These are phyloP conservation scores for Forbesichthys papilliferus DNA, from an alignment of 2,113 vertebrate genomes.

Conservation along the genomic window DNA sequence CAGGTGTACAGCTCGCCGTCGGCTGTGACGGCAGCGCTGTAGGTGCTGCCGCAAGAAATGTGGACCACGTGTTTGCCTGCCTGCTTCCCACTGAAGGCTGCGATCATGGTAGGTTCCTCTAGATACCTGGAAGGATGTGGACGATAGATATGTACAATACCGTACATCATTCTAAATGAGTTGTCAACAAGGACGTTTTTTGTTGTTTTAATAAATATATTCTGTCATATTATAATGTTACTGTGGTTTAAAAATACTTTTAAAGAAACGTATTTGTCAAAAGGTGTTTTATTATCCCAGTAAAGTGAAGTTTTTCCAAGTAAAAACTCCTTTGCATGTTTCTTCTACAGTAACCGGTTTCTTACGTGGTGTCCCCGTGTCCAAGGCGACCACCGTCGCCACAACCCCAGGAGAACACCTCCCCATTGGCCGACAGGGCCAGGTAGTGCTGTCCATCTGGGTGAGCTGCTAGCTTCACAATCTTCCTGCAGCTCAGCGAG, in stretches of 20 bases:
- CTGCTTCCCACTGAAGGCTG: constrained; percentile 90
- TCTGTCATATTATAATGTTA: too few relatives aligned
- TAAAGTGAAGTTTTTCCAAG: background rate
- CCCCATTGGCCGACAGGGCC: constrained; percentile 90
- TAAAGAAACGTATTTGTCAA: background rate
- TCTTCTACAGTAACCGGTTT: background rate
- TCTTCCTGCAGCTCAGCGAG: constrained; percentile 88
- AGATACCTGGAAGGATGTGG: constrained; percentile 79
- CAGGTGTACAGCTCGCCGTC: constrained; percentile 96
- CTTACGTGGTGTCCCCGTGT: constrained; percentile 96
- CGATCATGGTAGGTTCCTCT: constrained; percentile 90
- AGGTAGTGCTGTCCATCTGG: constrained; percentile 97
- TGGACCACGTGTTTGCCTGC: constrained; percentile 90
- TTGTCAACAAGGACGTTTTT: too few relatives aligned
- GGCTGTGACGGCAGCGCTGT: constrained; percentile 92
- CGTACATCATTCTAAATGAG: too few relatives aligned
- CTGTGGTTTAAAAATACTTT: too few relatives aligned
- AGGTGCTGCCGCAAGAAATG: constrained; percentile 93
- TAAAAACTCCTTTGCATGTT: background rate
- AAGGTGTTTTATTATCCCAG: too few relatives aligned
- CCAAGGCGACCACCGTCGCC: constrained; percentile 95
- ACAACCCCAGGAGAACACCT: constrained; percentile 98
- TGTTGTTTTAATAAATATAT: too few relatives aligned
- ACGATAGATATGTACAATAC: too few relatives aligned
- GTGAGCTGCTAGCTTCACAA: constrained; percentile 92